Percentiles rank a stretch among this genome's conserved stretches.
Evolutionary conservation across 1,140 invertebrate genomes (phyloP).

Genomic region (Calliopsis andreniformis): DNA sequence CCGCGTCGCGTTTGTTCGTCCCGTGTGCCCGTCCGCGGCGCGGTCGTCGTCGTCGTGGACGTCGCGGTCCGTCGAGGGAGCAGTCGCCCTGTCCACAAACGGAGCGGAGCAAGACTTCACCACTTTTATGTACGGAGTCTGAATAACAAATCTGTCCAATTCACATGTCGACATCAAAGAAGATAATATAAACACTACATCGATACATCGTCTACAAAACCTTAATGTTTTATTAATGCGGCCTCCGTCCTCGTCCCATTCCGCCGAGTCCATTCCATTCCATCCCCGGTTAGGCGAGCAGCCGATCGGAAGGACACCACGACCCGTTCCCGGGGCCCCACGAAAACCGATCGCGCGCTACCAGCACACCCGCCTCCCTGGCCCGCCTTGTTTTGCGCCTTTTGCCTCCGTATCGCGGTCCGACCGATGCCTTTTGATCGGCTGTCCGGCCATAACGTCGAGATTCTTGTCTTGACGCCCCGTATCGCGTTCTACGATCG

Average conservation of each 20-base stretch:
- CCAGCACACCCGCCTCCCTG: slow-evolving; percentile 43
- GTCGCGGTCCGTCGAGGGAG: slow-evolving; percentile 18
- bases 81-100: slow-evolving; percentile 75
- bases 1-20: slow-evolving; percentile 68
- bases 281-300: slow-evolving; percentile 40
- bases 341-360: slow-evolving; percentile 55
- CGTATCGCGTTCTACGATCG: slow-evolving; percentile 23
- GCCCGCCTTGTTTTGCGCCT: slow-evolving; percentile 43
- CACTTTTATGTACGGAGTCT: slow-evolving; percentile 82
- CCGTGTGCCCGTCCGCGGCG: slow-evolving; percentile 65
- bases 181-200: slow-evolving; percentile 83
- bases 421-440: slow-evolving; percentile 44
- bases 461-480: slow-evolving; percentile 59
- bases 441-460: slow-evolving; percentile 40
- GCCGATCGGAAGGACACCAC: slow-evolving; percentile 28
- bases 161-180: slow-evolving; percentile 83
- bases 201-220: slow-evolving; percentile 82
- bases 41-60: slow-evolving; percentile 36
- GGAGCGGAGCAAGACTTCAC: slow-evolving; percentile 81
- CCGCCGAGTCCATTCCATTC: slow-evolving; percentile 47
- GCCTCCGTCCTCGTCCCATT: slow-evolving; percentile 66
- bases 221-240: slow-evolving; percentile 83
- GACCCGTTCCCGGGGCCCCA: slow-evolving; percentile 38
- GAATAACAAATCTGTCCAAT: slow-evolving; percentile 83
- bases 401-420: slow-evolving; percentile 29